Conservation (phyloP, 35 echinoderm and acorn worm species). For the Amphiura filiformis region DNA sequence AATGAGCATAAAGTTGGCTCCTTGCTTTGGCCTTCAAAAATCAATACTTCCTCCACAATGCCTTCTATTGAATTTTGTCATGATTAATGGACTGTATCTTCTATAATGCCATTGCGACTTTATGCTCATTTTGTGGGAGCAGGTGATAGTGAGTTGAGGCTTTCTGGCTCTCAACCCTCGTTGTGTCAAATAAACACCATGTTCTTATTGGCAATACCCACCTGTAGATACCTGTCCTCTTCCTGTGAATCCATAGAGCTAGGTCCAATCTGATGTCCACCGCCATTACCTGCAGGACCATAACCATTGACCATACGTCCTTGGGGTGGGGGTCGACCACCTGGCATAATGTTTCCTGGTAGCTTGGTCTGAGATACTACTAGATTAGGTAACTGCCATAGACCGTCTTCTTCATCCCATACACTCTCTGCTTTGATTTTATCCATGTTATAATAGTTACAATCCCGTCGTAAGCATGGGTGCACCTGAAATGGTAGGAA, state of each 20-base stretch:
- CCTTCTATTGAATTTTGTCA: too few species aligned
- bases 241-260: constrained; percentile 45
- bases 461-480: constrained; percentile 83
- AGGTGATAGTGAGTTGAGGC: too few species aligned
- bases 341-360: constrained; percentile 73
- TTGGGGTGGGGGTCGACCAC: constrained; percentile 68
- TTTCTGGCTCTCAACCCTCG: too few species aligned
- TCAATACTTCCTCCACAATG: too few species aligned
- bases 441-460: constrained; percentile 87
- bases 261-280: constrained; percentile 53
- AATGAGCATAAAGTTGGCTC: too few species aligned
- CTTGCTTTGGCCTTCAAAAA: too few species aligned
- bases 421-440: constrained; percentile 74
- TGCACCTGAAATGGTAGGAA: constrained; percentile 65
- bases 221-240: constrained; percentile 84
- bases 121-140: too few species aligned
- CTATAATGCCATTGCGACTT: too few species aligned
- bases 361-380: constrained; percentile 70
- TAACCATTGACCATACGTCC: neutral
- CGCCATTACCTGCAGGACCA: neutral
- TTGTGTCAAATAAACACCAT: too few species aligned
- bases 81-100: too few species aligned
- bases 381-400: constrained; percentile 82
- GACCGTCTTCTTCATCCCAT: constrained; percentile 92
- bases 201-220: neutral